Percentiles rank a stretch among this genome's conserved stretches.
These are phyloP conservation scores for Synanthedon tipuliformis DNA, from an alignment of 2,888 invertebrate species.

Conservation along the genomic window DNA sequence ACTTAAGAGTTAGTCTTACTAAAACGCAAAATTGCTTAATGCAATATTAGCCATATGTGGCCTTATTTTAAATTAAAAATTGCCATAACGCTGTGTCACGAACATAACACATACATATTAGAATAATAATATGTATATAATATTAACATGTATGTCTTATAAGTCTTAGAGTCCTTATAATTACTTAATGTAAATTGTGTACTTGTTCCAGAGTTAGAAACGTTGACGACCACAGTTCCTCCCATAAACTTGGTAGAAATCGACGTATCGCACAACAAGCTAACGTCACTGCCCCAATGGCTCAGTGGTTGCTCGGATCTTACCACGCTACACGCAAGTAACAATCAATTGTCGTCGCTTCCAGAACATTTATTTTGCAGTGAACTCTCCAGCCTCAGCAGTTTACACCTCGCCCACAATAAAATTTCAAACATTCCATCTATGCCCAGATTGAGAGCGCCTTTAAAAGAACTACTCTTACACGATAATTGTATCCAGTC, in stretches of 20 bases:
- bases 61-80: too few species aligned
- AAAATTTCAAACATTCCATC: conserved; percentile 79
- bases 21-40: too few species aligned
- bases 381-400: conserved; percentile 78
- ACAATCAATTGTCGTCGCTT: conserved; percentile 76
- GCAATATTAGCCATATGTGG: too few species aligned
- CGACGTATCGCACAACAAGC: conserved; percentile 82
- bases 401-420: conserved; percentile 82
- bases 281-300: conserved; percentile 82
- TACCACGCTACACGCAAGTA: conserved; percentile 78
- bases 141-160: too few species aligned
- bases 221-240: conserved; percentile 75
- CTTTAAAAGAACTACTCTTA: conserved; percentile 77
- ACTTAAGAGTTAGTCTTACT: too few species aligned
- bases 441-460: conserved; percentile 73
- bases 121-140: too few species aligned
- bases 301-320: conserved; percentile 78
- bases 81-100: not conserved
- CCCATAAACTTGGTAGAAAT: conserved; percentile 80
- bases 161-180: not conserved
- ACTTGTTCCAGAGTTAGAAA: conserved; percentile 75
- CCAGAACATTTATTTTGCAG: conserved; percentile 81
- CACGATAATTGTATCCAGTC: conserved; percentile 83
- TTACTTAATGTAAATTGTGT: not conserved
- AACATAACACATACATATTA: too few species aligned